These are phyloP conservation scores for Istiophorus platypterus DNA, from an alignment of 2,113 vertebrate species.

Conservation along the genomic window DNA sequence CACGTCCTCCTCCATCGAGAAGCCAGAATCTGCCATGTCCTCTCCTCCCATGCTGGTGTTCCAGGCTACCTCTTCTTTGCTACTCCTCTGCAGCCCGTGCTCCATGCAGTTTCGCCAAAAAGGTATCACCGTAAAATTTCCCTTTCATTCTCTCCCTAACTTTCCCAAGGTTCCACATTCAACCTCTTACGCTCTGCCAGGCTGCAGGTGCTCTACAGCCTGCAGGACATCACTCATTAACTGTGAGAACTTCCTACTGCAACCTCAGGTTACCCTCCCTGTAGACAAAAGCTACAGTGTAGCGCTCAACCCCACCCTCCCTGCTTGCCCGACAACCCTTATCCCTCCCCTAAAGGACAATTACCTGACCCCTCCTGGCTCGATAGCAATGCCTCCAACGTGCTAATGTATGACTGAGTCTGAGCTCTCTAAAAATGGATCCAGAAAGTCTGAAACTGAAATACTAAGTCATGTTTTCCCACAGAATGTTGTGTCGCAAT, in stretches of 20 bases:
- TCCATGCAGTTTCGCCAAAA: conserved; percentile 57
- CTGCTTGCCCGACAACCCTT: conserved; percentile 18
- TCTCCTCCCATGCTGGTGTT: conserved; percentile 61
- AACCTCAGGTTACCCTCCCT: conserved; percentile 75
- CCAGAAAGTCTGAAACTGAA: neutral
- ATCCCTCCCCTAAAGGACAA: conserved; percentile 57
- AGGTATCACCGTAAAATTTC: conserved; percentile 12
- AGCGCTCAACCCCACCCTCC: conserved; percentile 55
- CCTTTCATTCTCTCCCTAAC: conserved; percentile 55
- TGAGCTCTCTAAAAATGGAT: conserved; percentile 22
- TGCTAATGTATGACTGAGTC: conserved; percentile 15
- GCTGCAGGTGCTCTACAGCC: conserved; percentile 68
- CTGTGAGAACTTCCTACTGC: conserved; percentile 66
- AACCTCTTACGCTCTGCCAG: conserved; percentile 29
- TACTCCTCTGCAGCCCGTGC: conserved; percentile 14
- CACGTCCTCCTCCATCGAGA: conserved; percentile 43
- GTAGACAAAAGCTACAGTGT: conserved; percentile 79
- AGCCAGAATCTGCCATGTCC: conserved; percentile 36
- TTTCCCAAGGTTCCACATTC: conserved; percentile 18
- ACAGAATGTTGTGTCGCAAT: neutral
- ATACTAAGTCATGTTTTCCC: neutral
- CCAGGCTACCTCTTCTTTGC: conserved; percentile 17
- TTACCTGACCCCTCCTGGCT: conserved; percentile 54
- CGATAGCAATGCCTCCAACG: conserved; percentile 32
- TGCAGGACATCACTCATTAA: conserved; percentile 56